Evolutionary conservation across 2,888 invertebrate genomes (phyloP).

Genomic region (Zaprionus bogoriensis): DNA sequence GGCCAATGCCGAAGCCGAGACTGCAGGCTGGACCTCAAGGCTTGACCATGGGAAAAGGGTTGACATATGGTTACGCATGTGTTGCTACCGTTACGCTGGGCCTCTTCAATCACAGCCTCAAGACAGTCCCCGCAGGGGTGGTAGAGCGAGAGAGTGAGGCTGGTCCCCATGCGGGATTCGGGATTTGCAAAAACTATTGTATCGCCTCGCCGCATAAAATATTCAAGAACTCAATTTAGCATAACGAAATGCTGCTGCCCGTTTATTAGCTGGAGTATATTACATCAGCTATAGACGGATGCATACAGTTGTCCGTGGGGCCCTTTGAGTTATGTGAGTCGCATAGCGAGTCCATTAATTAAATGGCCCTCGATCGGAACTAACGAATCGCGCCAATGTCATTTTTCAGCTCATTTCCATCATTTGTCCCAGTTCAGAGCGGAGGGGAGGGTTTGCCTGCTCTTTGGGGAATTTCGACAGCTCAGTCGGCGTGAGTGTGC

Average conservation of each 20-base stretch:
- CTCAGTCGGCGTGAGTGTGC: background rate
- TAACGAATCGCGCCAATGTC: conserved; percentile 18
- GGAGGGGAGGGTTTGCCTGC: background rate
- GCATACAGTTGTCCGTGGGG: background rate
- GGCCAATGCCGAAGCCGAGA: conserved; percentile 1
- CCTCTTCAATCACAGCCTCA: conserved; percentile 51
- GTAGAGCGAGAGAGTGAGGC: background rate
- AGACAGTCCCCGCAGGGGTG: conserved; percentile 19
- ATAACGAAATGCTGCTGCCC: conserved; percentile 49
- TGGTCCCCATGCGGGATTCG: background rate
- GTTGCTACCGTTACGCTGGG: background rate
- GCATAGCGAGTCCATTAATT: conserved; percentile 57
- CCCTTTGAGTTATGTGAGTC: conserved; percentile 55
- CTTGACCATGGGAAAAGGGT: conserved; percentile 58
- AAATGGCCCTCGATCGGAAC: conserved; percentile 38
- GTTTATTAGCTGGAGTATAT: conserved; percentile 10
- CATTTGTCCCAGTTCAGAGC: conserved; percentile 32
- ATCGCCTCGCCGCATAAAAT: conserved; percentile 49
- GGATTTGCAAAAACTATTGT: conserved; percentile 52
- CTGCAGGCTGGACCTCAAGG: too few species aligned
- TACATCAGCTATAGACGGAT: background rate
- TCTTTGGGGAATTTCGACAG: conserved; percentile 3
- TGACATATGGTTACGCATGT: conserved; percentile 51
- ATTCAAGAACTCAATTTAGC: conserved; percentile 64
- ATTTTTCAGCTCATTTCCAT: conserved; percentile 45